Base-by-base conservation (phyloP, 2,888 invertebrate species). In the Slavum lentiscoides region DNA sequence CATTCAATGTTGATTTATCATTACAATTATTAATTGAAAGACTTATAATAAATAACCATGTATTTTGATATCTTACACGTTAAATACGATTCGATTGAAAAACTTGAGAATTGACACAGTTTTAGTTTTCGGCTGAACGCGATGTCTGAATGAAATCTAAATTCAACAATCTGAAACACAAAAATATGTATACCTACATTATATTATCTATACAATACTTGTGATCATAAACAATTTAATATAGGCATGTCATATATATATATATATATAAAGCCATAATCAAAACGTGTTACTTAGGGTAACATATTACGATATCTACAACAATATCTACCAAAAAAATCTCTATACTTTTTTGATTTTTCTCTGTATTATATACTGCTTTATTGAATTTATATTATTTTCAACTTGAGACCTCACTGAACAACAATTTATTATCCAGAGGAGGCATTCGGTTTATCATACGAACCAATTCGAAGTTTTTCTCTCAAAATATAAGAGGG, bases 151-250 rank as follows among this genome's bases (percentile, higher is more conserved):
- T 75, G 17, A 58, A 58, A 75, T 67, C n/a, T 30, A 43, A 19
- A 43, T n/a, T 67, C 43, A 67, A 59, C 59, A 59, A 58, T 75
- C 75, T 75, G 30, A 49, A 59, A 68, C 1, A 67, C 0, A 75
- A 67, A 75, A 67, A 59, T 17, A 61, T 21, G 15, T 37, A 69
- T 37, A 21, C 30, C 30, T 30, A 30, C 2, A 19, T n/a, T 2
- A 17, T 74, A 30, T 70, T 37, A 55, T 30, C 11, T 11, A 69
- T 1, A 23, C 30, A 58, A 58, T 37, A 70, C 19, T 70, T 55
- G 55, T 19, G 43, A 74, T 23, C 2, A 59, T 39, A 15, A 43
- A 15, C 4, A 55, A 64, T 64, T 62, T 62, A 23, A 49, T 37
- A 30, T 15, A 74, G 0, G 15, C 15, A 55, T 23, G n/a, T 55